Evolutionary conservation across 1,140 invertebrate genomes (phyloP), one percentile per base, ranked within the genome.

Genomic region (Sipha flava): DNA sequence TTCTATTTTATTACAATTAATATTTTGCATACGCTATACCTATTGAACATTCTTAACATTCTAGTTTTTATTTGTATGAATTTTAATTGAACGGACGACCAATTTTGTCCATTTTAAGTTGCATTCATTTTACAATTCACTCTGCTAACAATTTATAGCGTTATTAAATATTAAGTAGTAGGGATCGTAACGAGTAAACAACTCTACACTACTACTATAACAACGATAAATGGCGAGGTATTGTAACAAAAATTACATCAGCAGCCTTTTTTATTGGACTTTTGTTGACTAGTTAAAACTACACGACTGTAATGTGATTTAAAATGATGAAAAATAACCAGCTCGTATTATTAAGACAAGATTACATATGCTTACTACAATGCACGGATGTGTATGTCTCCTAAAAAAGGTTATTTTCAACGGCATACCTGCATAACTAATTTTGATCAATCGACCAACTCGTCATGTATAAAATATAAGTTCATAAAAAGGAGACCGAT

Each of bases 201-300:
- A 29, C 64, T 68, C 14, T 29, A 68, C 37, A 68, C 45, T 43
- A 68, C 40, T 45, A 47, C 23, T 29, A 47, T 47, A 23, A 70
- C 40, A 47, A 21, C 23, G 29, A 70, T 70, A 70, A 70, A 45
- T 70, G 66, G 66, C 66, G 43, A 45, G 18, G 66, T 70, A 70
- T 47, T 70, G 66, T 70, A 70, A 70, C 66, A 45, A 47, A 70
- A 70, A 70, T 70, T 70, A 70, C 23, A 45, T 16, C 43, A 70
- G 23, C 26, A 70, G 21, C 40, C 14, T 47, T 70, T n/a, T 70
- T 70, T 70, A 70, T 70, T 70, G 66, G 66, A 47, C 66, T 45
- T 70, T 70, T 70, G 66, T 70, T 70, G 47, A 29, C 66, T 70
- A 70, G 66, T 70, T 70, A 47, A 66, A 66, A 70, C 66, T 29